Percentiles rank a stretch among this genome's conserved stretches.
Conservation (phyloP, 2,888 invertebrate species). For the Nomada lathburiana region DNA sequence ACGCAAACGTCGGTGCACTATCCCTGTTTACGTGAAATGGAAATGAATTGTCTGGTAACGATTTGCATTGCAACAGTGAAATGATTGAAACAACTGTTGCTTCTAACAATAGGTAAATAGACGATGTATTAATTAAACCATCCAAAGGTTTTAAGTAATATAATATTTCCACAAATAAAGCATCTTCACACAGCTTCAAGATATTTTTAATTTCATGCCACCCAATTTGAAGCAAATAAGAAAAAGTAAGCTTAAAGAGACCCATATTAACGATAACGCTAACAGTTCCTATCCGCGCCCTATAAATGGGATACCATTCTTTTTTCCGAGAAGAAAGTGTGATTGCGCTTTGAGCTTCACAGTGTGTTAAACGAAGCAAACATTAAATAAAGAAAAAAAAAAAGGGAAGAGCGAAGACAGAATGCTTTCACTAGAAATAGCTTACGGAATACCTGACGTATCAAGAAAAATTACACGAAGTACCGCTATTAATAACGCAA, state of each 20-base stretch:
- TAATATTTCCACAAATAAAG: too few species aligned
- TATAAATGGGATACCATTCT: background rate
- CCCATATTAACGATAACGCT: background rate
- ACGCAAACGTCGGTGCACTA: conserved; percentile 4
- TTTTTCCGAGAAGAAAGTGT: background rate
- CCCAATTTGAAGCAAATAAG: too few species aligned
- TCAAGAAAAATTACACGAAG: background rate
- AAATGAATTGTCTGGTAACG: background rate
- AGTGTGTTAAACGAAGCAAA: background rate
- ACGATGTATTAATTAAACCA: background rate
- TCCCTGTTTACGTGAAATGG: background rate
- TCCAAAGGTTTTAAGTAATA: background rate
- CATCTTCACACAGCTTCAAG: too few species aligned
- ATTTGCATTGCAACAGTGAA: background rate
- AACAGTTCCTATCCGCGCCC: background rate
- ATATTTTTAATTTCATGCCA: too few species aligned
- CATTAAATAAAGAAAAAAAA: background rate
- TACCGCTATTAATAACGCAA: background rate
- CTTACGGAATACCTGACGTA: background rate
- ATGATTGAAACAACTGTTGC: too few species aligned
- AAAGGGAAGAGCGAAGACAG: background rate
- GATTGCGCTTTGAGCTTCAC: background rate
- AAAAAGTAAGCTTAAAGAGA: background rate
- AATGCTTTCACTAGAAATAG: background rate
- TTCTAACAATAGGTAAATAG: too few species aligned